phyloP scores from a whole-genome alignment of 1,140 invertebrate genomes.

The Formica exsecta region DNA sequence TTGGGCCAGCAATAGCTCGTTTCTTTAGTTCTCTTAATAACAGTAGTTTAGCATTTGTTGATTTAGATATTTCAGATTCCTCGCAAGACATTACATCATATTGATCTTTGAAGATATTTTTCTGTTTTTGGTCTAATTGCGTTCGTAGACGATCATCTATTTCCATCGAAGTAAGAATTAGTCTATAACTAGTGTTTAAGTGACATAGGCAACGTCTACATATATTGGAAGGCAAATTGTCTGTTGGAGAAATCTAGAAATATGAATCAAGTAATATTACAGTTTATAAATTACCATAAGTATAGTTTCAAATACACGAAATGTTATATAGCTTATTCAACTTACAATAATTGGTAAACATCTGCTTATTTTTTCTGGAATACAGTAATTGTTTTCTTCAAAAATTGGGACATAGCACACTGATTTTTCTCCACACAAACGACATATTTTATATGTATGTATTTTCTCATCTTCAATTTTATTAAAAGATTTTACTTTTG shows the following conservation, averaged over 20 bases:
- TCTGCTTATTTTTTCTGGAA: slow-evolving; percentile 1
- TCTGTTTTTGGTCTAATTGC: background rate
- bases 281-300: background rate
- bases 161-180: background rate
- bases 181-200: slow-evolving; percentile 6
- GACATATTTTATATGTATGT: background rate
- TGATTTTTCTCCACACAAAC: background rate
- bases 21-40: background rate
- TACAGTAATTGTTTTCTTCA: background rate
- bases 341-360: slow-evolving; percentile 1
- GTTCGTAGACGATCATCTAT: background rate
- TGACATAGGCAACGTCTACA: background rate
- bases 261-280: background rate
- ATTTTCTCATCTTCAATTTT: background rate
- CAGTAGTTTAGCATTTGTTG: background rate
- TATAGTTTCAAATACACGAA: background rate
- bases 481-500: background rate
- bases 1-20: background rate
- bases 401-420: background rate
- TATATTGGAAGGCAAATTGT: background rate
- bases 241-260: slow-evolving; percentile 3
- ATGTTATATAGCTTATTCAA: background rate
- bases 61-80: background rate
- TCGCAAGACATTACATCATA: background rate
- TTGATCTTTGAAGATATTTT: background rate